Evolutionary conservation across 1,140 invertebrate genomes (phyloP).

Genomic region (Cydia splendana): DNA sequence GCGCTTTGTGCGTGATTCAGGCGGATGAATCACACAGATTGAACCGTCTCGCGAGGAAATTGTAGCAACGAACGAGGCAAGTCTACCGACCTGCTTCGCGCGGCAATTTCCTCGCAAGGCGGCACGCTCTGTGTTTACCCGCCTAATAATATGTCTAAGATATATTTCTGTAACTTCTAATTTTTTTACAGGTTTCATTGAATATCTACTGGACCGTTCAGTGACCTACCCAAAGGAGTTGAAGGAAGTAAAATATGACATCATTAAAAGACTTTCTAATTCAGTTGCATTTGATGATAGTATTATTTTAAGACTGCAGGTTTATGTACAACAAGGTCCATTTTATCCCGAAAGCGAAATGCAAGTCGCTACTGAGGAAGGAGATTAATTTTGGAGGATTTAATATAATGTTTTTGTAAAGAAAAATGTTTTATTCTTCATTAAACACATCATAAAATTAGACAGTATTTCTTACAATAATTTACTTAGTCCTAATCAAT

Average conservation of each 20-base stretch:
- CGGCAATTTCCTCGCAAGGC: no score
- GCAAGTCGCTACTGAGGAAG: conserved; percentile 86
- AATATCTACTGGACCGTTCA: conserved; percentile 87
- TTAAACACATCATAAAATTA: conserved; percentile 24
- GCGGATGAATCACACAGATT: no score
- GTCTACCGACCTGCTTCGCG: no score
- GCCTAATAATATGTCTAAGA: no score
- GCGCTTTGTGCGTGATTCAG: no score
- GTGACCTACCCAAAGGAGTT: conserved; percentile 85
- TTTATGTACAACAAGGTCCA: conserved; percentile 86
- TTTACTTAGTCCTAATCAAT: conserved; percentile 34
- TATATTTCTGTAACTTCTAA: not conserved
- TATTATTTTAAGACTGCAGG: conserved; percentile 81
- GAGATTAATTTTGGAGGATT: conserved; percentile 51
- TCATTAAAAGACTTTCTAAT: conserved; percentile 84
- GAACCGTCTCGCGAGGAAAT: no score
- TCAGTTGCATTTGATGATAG: conserved; percentile 84
- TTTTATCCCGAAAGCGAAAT: conserved; percentile 84
- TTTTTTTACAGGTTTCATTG: conserved; percentile 82
- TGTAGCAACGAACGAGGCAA: no score
- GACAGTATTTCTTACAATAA: conserved; percentile 28
- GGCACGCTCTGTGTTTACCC: no score
- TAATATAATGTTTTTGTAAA: not conserved
- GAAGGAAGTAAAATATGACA: conserved; percentile 87
- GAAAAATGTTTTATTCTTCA: not conserved